Evolutionary conservation across 2,888 invertebrate genomes (phyloP).

Genomic region (Globia sparganii): DNA sequence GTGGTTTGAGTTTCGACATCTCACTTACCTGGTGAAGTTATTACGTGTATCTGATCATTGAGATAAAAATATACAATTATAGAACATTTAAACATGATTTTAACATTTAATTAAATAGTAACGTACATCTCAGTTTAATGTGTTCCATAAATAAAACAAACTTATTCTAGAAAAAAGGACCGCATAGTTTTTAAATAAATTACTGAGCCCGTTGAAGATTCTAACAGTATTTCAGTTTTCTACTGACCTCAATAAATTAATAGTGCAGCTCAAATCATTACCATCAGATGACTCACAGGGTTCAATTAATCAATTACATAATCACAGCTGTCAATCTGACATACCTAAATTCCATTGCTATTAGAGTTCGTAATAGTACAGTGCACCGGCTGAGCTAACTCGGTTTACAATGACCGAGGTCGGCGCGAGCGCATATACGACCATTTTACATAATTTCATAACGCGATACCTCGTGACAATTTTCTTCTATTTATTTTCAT

Average conservation of each 20-base stretch:
- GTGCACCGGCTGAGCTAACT: constrained; percentile 72
- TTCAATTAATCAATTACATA: background rate
- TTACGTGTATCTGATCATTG: background rate
- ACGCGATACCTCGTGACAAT: constrained; percentile 39
- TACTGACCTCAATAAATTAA: background rate
- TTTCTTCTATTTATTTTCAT: constrained; percentile 38
- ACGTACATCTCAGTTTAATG: background rate
- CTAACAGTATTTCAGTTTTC: no score
- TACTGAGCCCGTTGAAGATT: no score
- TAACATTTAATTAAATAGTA: background rate
- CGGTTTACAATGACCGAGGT: constrained; percentile 78
- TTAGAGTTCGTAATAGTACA: constrained; percentile 1
- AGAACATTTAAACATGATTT: background rate
- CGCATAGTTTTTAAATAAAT: background rate
- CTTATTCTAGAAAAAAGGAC: no score
- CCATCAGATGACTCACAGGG: background rate
- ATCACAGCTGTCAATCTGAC: background rate
- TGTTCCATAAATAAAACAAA: no score
- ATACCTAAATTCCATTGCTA: background rate
- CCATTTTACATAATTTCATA: constrained; percentile 61
- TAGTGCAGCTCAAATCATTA: background rate
- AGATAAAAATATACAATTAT: background rate
- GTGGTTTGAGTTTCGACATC: constrained; percentile 51
- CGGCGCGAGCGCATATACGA: constrained; percentile 70
- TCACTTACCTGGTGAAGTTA: background rate